These are phyloP conservation scores for Phylloscopus trochilus DNA, from an alignment of 2,113 vertebrate genomes.

Conservation along the genomic window DNA sequence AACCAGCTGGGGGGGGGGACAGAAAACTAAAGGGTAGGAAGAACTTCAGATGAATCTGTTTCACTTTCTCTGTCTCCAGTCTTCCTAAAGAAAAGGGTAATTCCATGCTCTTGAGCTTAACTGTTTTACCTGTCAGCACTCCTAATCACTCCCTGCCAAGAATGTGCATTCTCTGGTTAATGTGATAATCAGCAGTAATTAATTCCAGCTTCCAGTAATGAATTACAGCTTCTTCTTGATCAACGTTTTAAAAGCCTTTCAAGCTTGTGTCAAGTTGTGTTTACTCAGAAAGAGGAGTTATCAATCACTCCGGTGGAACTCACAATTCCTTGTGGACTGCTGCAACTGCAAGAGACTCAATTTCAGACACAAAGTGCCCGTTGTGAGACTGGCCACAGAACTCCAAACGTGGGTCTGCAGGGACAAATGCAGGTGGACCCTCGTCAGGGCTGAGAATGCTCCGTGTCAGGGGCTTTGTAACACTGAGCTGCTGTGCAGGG, in stretches of 20 bases:
- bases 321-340: neutral
- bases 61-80: neutral
- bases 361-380: neutral
- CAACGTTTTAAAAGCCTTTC: neutral
- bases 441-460: accelerated
- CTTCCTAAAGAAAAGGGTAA: neutral
- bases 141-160: neutral
- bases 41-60: neutral
- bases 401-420: neutral
- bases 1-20: too few relatives aligned
- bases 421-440: accelerated
- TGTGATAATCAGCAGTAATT: neutral
- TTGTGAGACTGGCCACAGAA: neutral
- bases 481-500: neutral
- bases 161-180: neutral
- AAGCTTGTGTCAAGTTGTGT: neutral
- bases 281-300: neutral
- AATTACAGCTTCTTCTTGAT: neutral
- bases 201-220: neutral
- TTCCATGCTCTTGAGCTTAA: accelerated
- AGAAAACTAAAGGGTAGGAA: accelerated
- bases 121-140: neutral
- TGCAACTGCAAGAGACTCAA: neutral
- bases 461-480: accelerated
- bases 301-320: neutral